Evolutionary conservation across 2,797 vertebrate species (phyloP), one percentile per base, ranked within the genome.

Genomic region (Lophius americanus): DNA sequence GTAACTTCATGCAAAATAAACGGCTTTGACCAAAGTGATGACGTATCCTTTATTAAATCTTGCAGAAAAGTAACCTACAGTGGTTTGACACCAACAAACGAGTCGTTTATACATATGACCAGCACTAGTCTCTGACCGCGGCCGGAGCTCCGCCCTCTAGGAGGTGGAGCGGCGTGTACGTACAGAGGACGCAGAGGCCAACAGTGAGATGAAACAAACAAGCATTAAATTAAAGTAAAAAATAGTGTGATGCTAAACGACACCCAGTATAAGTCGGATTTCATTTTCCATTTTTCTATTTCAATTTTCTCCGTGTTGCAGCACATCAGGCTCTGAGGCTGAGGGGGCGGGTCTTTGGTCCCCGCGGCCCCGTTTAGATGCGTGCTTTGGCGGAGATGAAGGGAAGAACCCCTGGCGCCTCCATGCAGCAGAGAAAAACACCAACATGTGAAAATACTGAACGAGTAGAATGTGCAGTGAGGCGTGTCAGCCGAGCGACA

Each of bases 31-130:
- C 54, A 12, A 51, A 38, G 0, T 38, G 49, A 73, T 53, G 64
- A 35, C 75, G 32, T 23, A 82, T 74, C 53, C 43, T 88, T 93
- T 94, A 93, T 90, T 93, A 73, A 68, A 78, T 82, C 50, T 76
- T 36, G 13, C 37, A 55, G 50, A 81, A 9, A 78, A 73, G 67
- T 70, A 47, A 56, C 73, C 69, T 82, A 83, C 84, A 90, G 82
- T 66, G 74, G 72, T 77, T 73, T 55, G 67, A 87, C 70, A 73
- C 57, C 68, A 83, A 81, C 55, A 48, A 88, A 86, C 82, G 68
- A 73, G 64, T 71, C 55, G 59, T 88, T 86, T 85, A 70, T 79
- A 90, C 72, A 83, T 73, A 81, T 63, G 70, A 86, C 66, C 55
- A 38, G 52, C 51, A 64, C 68, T 32, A 56, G 61, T 65, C 63